Base-by-base conservation (phyloP, 2,888 invertebrate species). In the Xestobium rufovillosum region DNA sequence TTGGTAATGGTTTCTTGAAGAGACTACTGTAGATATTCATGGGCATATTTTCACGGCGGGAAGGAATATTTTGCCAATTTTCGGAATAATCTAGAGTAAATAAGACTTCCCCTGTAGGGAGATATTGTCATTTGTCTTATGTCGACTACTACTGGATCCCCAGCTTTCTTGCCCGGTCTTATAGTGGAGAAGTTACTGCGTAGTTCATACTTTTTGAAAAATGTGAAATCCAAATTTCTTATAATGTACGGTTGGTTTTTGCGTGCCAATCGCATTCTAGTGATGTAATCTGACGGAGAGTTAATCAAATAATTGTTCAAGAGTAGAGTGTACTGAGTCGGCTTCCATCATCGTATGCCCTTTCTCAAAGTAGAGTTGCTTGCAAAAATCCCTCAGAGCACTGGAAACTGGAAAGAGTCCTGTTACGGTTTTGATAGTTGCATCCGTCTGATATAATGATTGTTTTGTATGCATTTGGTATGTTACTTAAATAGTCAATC, bases 301-400 rank as follows among this genome's bases (percentile, higher is more conserved):
- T 40, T 27, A 11, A 40, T 33, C 2, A 12, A 41, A 37, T 12
- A 12, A 12, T n/a, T 27, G 10, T 11, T 41, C 41, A 9, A 41
- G 26, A 8, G 34, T 29, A 11, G 37, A 33, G n/a, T 38, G 32
- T 8, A 32, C 31, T 13, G 17, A 28, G 13, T 42, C 38, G 3
- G 17, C 35, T n/a, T 39, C 35, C 42, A 39, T 42, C 41, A 38
- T 41, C 19, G 42, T 42, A 23, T 42, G 42, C 9, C 39, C 36
- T 30, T 39, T 39, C 14, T 39, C 42, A 12, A 42, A 34, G 6
- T 13, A 17, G 3, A 39, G 17, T 28, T 42, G 39, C 36, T 42
- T n/a, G n/a, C n/a, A n/a, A n/a, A n/a, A n/a, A n/a, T n/a, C n/a
- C n/a, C n/a, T 14, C 26, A 41, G 30, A 11, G 3, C 16, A 3